These are phyloP conservation scores for Chloroceryle inda DNA, from an alignment of 2,797 vertebrate genomes.

Conservation along the genomic window DNA sequence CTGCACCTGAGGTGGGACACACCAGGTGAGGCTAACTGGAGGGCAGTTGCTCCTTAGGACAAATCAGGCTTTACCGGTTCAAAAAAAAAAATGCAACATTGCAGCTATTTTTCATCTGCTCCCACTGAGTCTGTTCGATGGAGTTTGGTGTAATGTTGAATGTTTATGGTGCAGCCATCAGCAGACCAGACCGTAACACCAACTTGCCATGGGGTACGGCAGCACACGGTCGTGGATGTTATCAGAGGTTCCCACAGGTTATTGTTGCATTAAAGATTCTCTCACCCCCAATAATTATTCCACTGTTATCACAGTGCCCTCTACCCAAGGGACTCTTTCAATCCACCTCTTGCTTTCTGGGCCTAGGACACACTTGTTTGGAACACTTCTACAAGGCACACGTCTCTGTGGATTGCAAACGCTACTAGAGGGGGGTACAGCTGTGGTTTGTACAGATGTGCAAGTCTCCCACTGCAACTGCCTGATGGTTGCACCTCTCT, in stretches of 20 bases:
- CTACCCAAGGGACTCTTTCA: background rate
- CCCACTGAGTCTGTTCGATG: accelerated
- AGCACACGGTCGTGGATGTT: background rate
- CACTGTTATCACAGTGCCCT: background rate
- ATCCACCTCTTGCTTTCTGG: background rate
- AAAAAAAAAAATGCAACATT: accelerated
- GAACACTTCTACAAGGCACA: too few relatives aligned
- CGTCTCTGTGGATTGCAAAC: too few relatives aligned
- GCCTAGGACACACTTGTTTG: accelerated
- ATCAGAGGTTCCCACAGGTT: background rate
- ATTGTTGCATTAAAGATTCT: background rate
- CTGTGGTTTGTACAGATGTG: accelerated
- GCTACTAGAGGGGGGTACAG: accelerated
- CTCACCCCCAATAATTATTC: too few relatives aligned
- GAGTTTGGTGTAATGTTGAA: background rate
- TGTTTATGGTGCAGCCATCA: background rate
- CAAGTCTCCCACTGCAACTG: background rate
- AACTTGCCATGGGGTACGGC: background rate
- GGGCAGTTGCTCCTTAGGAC: background rate
- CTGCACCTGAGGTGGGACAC: accelerated
- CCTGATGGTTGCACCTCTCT: background rate
- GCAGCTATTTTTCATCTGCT: background rate
- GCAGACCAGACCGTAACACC: background rate
- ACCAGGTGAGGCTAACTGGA: background rate
- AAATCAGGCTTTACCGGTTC: background rate